These are phyloP conservation scores for Crotalus helleri DNA, from an alignment of 2,113 vertebrate genomes.

Conservation along the genomic window DNA sequence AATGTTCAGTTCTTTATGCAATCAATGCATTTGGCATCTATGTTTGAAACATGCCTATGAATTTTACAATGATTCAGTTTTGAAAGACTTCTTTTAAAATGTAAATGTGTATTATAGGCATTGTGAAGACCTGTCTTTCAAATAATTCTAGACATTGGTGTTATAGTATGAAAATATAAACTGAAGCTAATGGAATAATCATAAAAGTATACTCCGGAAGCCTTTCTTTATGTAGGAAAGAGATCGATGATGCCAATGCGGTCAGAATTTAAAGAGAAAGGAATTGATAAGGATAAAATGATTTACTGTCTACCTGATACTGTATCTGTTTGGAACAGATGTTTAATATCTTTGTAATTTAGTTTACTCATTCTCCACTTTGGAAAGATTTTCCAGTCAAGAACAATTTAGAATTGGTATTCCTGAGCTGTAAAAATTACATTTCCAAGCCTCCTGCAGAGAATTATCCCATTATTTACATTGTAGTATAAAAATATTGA, in stretches of 20 bases:
- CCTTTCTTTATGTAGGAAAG: constrained; percentile 27
- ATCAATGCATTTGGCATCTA: constrained; percentile 44
- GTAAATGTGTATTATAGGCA: constrained; percentile 33
- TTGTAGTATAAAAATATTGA: constrained; percentile 21
- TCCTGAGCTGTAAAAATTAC: constrained; percentile 39
- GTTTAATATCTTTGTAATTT: background rate
- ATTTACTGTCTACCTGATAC: background rate
- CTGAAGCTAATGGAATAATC: constrained; percentile 53
- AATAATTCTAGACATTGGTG: constrained; percentile 38
- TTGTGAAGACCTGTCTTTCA: constrained; percentile 51
- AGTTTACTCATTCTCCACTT: background rate
- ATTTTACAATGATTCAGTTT: constrained; percentile 59
- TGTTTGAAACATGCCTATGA: constrained; percentile 51
- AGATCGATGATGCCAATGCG: constrained; percentile 32
- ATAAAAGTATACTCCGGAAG: constrained; percentile 46
- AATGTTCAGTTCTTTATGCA: constrained; percentile 46
- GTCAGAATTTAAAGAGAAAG: constrained; percentile 54
- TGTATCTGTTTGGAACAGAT: constrained; percentile 37
- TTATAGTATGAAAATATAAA: constrained; percentile 45
- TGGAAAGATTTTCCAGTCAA: background rate
- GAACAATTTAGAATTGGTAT: background rate
- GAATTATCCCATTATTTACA: constrained; percentile 22
- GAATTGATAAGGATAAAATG: background rate
- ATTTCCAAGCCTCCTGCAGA: constrained; percentile 8
- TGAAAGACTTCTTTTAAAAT: constrained; percentile 51